Base-by-base conservation (phyloP, 2,113 vertebrate genomes). In the Psittacula cyanocephala region DNA sequence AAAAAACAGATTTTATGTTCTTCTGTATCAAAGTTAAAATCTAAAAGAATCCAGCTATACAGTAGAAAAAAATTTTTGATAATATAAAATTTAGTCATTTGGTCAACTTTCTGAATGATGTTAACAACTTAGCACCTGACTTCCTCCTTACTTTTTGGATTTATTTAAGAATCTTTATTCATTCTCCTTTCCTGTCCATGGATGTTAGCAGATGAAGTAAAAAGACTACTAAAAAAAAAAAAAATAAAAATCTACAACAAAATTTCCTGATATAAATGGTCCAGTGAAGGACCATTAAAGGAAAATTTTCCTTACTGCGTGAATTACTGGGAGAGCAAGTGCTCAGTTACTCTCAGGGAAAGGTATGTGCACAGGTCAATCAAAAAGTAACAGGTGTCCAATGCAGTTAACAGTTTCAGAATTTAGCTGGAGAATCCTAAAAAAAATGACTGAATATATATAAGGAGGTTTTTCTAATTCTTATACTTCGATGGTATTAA, bases 231-330 rank as follows among this genome's bases (percentile, higher is more conserved):
- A 24, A 68, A 62, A 25, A 7, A 13, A 2, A 57, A 57, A 33
- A 57, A 57, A 33, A 33, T 7, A 59, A 50, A 72, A 39, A 43
- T 39, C 0, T 2, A 4, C 55, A n/a, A 57, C 7, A 2, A 7
- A 43, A 64, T 9, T 41, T 86, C 6, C 41, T 37, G 3, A 44
- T 17, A 88, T 19, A 83, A 49, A 44, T 39, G 18, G 1, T 81
- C 29, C 11, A 59, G 5, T 67, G 20, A 81, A 37, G 1, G 74
- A 43, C n/a, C 5, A 24, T 33, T 81, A 49, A 63, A 74, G 7
- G 65, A 81, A 86, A 74, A 24, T 39, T 7, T 67, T 67, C 13
- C 6, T 85, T 9, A 28, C 4, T 57, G 10, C 5, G 44, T 77
- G 24, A 69, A 65, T 47, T 79, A 29, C 27, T 71, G 3, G 1